These are phyloP conservation scores for Charina bottae DNA, from an alignment of 2,113 vertebrate species.

Conservation along the genomic window DNA sequence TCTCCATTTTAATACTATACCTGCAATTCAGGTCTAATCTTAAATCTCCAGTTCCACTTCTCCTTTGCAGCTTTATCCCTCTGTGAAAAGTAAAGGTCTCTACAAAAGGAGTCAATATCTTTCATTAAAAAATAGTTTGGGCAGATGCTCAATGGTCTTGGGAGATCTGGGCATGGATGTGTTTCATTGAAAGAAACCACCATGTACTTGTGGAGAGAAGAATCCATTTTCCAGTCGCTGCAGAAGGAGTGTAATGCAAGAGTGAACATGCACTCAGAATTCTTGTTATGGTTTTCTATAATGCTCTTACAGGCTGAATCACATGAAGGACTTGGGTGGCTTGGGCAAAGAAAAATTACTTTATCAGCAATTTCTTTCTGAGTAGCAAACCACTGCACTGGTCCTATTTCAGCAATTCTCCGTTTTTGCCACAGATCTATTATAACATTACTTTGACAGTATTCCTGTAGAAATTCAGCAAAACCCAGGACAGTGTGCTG, in stretches of 20 bases:
- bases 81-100: constrained; percentile 37
- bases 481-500: constrained; percentile 74
- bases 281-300: constrained; percentile 33
- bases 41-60: not conserved
- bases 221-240: constrained; percentile 67
- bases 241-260: constrained; percentile 79
- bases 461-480: constrained; percentile 76
- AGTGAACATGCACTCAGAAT: constrained; percentile 76
- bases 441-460: constrained; percentile 71
- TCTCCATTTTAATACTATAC: not conserved
- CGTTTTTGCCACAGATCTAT: constrained; percentile 81
- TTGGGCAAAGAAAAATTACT: constrained; percentile 76
- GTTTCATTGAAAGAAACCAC: constrained; percentile 73
- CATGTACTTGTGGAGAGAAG: constrained; percentile 72
- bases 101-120: constrained; percentile 73
- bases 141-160: constrained; percentile 70
- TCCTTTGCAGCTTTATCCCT: not conserved
- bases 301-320: constrained; percentile 35
- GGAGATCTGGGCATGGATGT: constrained; percentile 26
- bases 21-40: not conserved
- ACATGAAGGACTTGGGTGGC: not conserved
- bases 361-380: constrained; percentile 70
- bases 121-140: constrained; percentile 74
- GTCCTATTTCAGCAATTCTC: constrained; percentile 78
- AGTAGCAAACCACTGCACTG: constrained; percentile 78